Conservation (phyloP, 2,113 vertebrate species). For the Odobenus rosmarus region DNA sequence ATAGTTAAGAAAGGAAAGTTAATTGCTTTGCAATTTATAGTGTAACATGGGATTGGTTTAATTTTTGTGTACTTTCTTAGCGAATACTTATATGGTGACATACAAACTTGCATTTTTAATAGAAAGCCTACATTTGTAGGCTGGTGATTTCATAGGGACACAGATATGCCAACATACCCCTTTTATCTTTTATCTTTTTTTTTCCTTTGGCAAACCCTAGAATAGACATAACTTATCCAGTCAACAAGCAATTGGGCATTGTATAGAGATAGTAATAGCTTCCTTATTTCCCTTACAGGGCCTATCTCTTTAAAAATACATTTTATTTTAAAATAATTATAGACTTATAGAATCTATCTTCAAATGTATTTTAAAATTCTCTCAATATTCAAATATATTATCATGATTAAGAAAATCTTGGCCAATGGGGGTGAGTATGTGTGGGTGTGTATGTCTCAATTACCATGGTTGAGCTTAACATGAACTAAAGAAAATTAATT, state of each 20-base stretch:
- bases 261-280: background rate
- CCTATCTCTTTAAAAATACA: background rate
- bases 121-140: background rate
- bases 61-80: background rate
- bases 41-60: background rate
- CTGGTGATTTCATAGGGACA: slow-evolving; percentile 19
- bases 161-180: background rate
- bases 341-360: background rate
- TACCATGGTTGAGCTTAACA: slow-evolving; percentile 27
- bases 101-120: background rate
- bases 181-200: background rate
- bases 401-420: slow-evolving; percentile 27
- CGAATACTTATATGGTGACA: background rate
- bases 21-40: background rate
- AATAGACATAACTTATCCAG: background rate
- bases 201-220: background rate
- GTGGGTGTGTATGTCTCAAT: background rate
- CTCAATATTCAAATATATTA: background rate
- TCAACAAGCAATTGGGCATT: background rate
- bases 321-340: slow-evolving; percentile 25
- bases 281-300: background rate
- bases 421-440: background rate
- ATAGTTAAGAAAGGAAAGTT: slow-evolving; percentile 17
- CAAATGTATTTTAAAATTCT: background rate
- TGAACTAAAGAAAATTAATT: slow-evolving; percentile 69